Percentiles rank a stretch among this genome's conserved stretches.
phyloP scores from a whole-genome alignment of 2,888 invertebrate species.

The Stenoptilia bipunctidactyla region DNA sequence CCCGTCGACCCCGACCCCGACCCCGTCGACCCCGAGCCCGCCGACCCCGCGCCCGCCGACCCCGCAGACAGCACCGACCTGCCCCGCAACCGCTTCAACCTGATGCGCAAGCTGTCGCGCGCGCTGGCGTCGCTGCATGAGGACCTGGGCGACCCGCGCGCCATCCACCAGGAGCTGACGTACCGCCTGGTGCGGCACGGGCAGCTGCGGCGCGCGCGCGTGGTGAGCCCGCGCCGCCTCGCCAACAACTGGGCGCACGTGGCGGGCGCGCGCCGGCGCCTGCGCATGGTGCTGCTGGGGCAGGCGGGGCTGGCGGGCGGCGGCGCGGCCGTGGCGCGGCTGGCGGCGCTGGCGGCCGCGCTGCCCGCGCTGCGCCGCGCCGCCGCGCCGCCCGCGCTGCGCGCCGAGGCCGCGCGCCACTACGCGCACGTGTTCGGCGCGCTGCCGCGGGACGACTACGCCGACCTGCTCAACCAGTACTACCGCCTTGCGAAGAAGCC shows the following conservation, averaged over 20 bases:
- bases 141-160: slow-evolving; percentile 63
- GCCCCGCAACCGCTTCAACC: slow-evolving; percentile 40
- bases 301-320: slow-evolving; percentile 72
- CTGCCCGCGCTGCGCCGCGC: slow-evolving; percentile 35
- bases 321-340: slow-evolving; percentile 44
- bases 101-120: slow-evolving; percentile 34
- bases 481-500: slow-evolving; percentile 1
- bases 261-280: slow-evolving; percentile 48
- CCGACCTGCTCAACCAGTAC: slow-evolving; percentile 37
- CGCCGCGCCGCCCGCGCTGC: slow-evolving; percentile 39
- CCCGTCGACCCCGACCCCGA: slow-evolving; percentile 40
- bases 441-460: slow-evolving; percentile 44
- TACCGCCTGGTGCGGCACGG: slow-evolving; percentile 51
- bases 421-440: slow-evolving; percentile 65
- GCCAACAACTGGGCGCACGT: slow-evolving; percentile 42
- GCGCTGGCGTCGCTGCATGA: slow-evolving; percentile 46
- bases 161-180: slow-evolving; percentile 48
- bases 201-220: slow-evolving; percentile 41
- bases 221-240: slow-evolving; percentile 35
- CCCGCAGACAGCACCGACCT: slow-evolving; percentile 11
- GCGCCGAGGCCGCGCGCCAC: slow-evolving; percentile 61
- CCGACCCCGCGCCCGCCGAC: slow-evolving; percentile 5
- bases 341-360: slow-evolving; percentile 40
- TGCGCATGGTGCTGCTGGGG: slow-evolving; percentile 73
- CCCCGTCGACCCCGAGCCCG: slow-evolving; percentile 56